Base-by-base conservation (phyloP, 2,888 invertebrate genomes). In the Plebejus argus region DNA sequence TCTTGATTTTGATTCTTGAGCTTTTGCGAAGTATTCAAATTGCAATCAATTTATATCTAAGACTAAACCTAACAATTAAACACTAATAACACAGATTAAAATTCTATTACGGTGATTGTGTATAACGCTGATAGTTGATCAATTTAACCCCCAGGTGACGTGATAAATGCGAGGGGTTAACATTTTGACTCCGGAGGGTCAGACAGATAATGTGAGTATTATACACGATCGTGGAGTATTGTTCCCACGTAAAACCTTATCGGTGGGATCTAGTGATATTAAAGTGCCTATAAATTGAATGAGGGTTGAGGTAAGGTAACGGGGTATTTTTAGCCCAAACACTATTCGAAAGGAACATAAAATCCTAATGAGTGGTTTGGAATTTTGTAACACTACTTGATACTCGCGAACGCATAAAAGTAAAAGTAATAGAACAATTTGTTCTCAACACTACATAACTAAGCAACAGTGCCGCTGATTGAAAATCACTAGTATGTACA, bases 181-280 rank as follows among this genome's bases (percentile, higher is more conserved):
- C 88, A 86, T 89, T 89, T 88, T 83, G 87, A 88, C 86, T 88
- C 81, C 82, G 77, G 83, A 84, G 88, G 87, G 86, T 83, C 81
- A 83, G 82, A 85, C 84, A 85, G 89, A 90, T 89, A 90, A 84
- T 83, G 80, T 80, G 82, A 80, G 80, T 82, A 82, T 84, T 84
- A 83, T 76, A 78, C 78, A 78, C 80, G 78, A 77, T 79, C 83
- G 83, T 85, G 84, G 85, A 83, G 84, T 83, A 81, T 75, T 80
- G 84, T 87, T 86, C 87, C 86, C 87, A 86, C 86, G 84, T 83
- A 84, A 82, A 83, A 81, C 79, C 58, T 78, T 72, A 72, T 72
- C 72, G 66, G 66, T 18, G 66, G 15, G 66, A 66, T 66, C 66
- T 66, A 66, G 66, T 66, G 66, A 66, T 66, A 66, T 66, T 78